Conservation (phyloP, 2,797 vertebrate species). For the Darevskia mixta region DNA sequence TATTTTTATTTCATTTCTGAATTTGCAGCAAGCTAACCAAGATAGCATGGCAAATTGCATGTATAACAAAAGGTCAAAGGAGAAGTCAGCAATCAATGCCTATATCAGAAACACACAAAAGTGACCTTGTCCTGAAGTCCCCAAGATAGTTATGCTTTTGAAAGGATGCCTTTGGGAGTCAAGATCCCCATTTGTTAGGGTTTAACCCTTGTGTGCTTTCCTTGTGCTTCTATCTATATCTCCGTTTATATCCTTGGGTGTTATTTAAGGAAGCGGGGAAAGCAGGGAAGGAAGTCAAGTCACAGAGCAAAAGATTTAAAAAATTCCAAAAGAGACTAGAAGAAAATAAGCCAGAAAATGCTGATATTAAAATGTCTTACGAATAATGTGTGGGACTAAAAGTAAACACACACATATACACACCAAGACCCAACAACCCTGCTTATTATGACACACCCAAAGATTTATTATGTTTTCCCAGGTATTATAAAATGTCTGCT, state of each 20-base stretch:
- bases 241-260: background rate
- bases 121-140: background rate
- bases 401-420: background rate
- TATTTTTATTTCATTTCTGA: constrained; percentile 47
- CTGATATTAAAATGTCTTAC: constrained; percentile 1
- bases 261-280: constrained; percentile 23
- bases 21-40: constrained; percentile 9
- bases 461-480: constrained; percentile 30
- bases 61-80: constrained; percentile 47
- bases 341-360: constrained; percentile 13
- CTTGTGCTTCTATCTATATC: background rate
- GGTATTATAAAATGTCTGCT: background rate
- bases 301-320: background rate
- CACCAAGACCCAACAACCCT: background rate
- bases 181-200: background rate
- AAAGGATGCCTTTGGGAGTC: constrained; percentile 16
- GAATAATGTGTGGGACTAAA: background rate
- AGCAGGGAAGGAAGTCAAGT: background rate
- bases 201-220: constrained; percentile 6
- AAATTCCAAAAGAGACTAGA: constrained; percentile 7
- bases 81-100: constrained; percentile 32
- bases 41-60: background rate
- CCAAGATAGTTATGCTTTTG: constrained; percentile 38
- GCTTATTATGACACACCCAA: background rate
- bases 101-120: constrained; percentile 19